Evolutionary conservation across 2,113 vertebrate species (phyloP).

Genomic region (Catharus fuscescens): DNA sequence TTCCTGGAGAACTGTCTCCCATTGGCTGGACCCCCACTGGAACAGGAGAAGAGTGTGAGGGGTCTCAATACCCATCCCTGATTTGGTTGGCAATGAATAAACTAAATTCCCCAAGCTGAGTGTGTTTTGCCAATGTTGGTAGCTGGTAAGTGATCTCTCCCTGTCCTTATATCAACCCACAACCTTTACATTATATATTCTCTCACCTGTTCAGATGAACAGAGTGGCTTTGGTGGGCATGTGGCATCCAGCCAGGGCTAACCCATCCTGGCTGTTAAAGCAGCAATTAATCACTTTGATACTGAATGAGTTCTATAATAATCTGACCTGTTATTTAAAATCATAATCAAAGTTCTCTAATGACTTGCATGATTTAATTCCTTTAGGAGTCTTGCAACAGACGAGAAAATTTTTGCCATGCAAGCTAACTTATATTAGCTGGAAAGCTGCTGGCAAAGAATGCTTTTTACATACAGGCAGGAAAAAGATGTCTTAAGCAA

Average conservation of each 20-base stretch:
- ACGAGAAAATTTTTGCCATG: neutral
- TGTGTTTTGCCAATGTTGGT: neutral
- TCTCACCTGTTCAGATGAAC: neutral
- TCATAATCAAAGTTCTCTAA: slow-evolving; percentile 17
- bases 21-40: neutral
- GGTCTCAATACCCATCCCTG: neutral
- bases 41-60: neutral
- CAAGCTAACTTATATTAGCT: neutral
- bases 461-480: neutral
- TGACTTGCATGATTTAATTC: slow-evolving; percentile 11
- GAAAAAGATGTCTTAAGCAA: slow-evolving; percentile 9
- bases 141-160: neutral
- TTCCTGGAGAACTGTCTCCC: neutral
- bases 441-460: neutral
- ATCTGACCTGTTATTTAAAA: slow-evolving; percentile 12
- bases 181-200: neutral
- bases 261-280: neutral
- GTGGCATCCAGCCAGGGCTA: neutral
- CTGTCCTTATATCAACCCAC: neutral
- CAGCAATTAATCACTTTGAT: slow-evolving; percentile 5
- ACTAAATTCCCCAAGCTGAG: neutral
- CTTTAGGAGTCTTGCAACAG: neutral
- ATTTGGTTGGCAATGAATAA: neutral
- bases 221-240: neutral
- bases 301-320: neutral